Base-by-base conservation (phyloP, 2,888 invertebrate genomes). In the Drosophila phalerata region DNA sequence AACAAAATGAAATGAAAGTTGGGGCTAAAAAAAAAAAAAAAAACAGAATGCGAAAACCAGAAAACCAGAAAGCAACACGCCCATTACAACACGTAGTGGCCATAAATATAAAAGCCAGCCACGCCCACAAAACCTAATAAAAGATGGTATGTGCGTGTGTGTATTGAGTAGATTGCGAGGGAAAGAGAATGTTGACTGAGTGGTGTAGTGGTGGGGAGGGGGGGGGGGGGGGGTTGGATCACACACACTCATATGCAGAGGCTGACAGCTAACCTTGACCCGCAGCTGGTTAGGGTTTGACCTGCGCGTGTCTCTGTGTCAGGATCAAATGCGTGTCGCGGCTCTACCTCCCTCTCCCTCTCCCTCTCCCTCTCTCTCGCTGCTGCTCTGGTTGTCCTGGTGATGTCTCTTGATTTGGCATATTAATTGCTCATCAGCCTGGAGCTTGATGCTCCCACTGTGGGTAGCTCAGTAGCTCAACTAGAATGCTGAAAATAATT, bases 61-160 rank as follows among this genome's bases (percentile, higher is more conserved):
- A 56, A 70, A 69, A 66, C 58, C 58, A 51, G 66, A 63, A 69
- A 69, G 69, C 75, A 84, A 73, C 88, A 86, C 84, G 85, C 85
- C 87, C 84, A 88, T 87, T 86, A 84, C 81, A 78, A 84, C 83
- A 84, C 88, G 83, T 84, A 84, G 89, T 84, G 71, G 75, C 69
- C 77, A 88, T 88, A 88, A 83, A 83, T 83, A 83, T 83, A 77
- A 79, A 79, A 53, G 48, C 52, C 49, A 49, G 76, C 56, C 79
- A 79, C 76, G 75, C 76, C 76, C 75, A 69, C 75, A 30, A 25
- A 45, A 32, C 9, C 47, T 53, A 60, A 73, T 67, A 73, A 64
- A 69, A 48, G 32, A 43, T n/a, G 53, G 58, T 58, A 30, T 58
- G 58, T 58, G 58, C 30, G 58, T 30, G 38, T 49, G 48, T 48